Conservation (phyloP, 2,888 invertebrate genomes). For the Hipparchia semele region DNA sequence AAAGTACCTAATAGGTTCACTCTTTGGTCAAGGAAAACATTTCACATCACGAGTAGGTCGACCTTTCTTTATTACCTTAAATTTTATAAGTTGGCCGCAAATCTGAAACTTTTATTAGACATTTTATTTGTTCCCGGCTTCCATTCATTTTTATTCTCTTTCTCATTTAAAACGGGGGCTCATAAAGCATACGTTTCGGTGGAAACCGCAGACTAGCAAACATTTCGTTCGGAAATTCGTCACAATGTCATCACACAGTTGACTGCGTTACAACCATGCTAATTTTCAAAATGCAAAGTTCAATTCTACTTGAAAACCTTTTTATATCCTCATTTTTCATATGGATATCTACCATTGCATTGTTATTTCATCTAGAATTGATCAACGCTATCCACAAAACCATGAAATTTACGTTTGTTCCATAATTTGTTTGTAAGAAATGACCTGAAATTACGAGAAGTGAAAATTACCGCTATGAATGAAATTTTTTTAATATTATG, state of each 20-base stretch:
- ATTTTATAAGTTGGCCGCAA: slow-evolving; percentile 9
- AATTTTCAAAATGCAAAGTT: not conserved
- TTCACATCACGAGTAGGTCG: not conserved
- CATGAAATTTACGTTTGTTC: too few relatives aligned
- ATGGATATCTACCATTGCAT: too few relatives aligned
- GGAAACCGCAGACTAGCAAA: not conserved
- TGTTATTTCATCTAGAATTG: too few relatives aligned
- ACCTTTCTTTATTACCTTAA: not conserved
- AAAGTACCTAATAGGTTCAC: not conserved
- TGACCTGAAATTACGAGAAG: too few relatives aligned
- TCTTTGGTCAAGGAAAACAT: not conserved
- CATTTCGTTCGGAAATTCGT: not conserved
- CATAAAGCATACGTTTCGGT: slow-evolving; percentile 33
- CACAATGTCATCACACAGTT: too few relatives aligned
- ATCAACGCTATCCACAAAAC: too few relatives aligned
- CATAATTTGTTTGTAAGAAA: too few relatives aligned
- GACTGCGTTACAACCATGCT: not conserved
- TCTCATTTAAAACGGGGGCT: slow-evolving; percentile 24
- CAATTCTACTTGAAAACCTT: not conserved
- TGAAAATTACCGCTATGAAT: too few relatives aligned
- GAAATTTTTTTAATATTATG: too few relatives aligned
- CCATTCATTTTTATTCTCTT: slow-evolving; percentile 22
- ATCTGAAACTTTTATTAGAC: slow-evolving; percentile 20
- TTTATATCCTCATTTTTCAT: too few relatives aligned
- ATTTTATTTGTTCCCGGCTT: slow-evolving; percentile 14